Base-by-base conservation (phyloP, 2,113 vertebrate species). In the Platanista minor region DNA sequence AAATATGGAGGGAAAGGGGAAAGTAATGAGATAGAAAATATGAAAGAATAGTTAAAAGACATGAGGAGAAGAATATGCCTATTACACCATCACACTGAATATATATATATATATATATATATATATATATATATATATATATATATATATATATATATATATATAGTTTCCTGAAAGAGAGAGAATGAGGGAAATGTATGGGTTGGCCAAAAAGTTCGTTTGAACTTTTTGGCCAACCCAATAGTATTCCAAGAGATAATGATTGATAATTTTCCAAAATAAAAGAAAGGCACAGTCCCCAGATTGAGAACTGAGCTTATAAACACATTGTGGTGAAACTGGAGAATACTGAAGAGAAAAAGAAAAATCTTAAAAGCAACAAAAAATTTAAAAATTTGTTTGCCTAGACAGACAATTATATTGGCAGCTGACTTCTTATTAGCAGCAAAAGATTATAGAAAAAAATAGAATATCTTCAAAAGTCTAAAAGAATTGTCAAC, bases 391-490 rank as follows among this genome's bases (percentile, higher is more conserved):
- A 90, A 71, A 31, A 41, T 8, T 29, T 62, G 8, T 78, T 93
- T 36, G 3, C 62, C 62, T 54, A 71, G n/a, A 71, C 54, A 83
- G 17, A 62, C 21, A 86, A 71, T 90, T 80, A 72, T 54, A 90
- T 80, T 85, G 36, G 39, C 67, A 90, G 23, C 80, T 77, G 64
- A 72, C 23, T 90, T 82, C 83, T 86, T 57, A 87, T 69, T 75
- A 91, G 69, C 69, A 62, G 39, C 20, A 62, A 74, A 52, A 81
- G 10, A 80, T 69, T 87, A 69, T 20, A 92, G 71, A 33, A 75
- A 94, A 81, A 29, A 89, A 71, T 6, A 85, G 57, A 67, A 64
- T 54, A 81, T 69, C 49, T 97, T 92, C 80, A 69, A 94, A 87
- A 82, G 66, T 62, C 36, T 36, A 62, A 87, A 81, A 93, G 66